Base-by-base conservation (phyloP, 2,113 vertebrate genomes). In the Phycodurus eques region DNA sequence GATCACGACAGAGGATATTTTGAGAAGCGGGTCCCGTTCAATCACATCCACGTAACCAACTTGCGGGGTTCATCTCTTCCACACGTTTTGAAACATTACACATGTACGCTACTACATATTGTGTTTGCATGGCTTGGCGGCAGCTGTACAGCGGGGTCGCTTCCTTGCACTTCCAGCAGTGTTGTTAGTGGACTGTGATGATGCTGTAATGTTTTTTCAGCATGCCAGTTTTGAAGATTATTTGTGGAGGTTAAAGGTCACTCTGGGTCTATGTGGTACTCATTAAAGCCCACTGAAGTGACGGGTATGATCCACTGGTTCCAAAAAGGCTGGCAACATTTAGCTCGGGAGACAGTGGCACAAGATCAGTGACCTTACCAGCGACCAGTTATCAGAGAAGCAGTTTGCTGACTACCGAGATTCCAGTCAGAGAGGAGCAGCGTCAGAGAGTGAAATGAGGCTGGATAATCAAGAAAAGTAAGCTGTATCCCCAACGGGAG, bases 391-490 rank as follows among this genome's bases (percentile, higher is more conserved):
- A 70, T 77, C 67, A 72, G 78, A 72, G 68, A 74, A 78, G 79
- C 75, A 75, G 73, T 83, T 44, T 78, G 88, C 88, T 87, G 88
- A 89, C 74, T 72, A 79, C 67, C 71, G 76, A 74, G 71, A 74
- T 78, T 77, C 75, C 11, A 63, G 66, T 74, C 67, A 51, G 71
- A 27, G 77, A 79, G 74, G 77, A 78, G 14, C 49, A 53, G 67
- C 12, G 22, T 70, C 80, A 59, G 71, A 61, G 80, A 74, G 73
- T 57, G 73, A 85, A 88, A 87, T 68, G 80, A 89, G 85, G 85
- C 83, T 86, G 87, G 86, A 87, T 90, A 84, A 91, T 91, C 85
- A 88, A 85, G 82, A 88, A 70, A 82, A 88, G 84, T 80, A 84
- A 83, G 75, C 72, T 67, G 80, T 71, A 80, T 91, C 78, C 85